phyloP scores from a whole-genome alignment of 2,888 invertebrate species.

The Caenorhabditis wallacei region DNA sequence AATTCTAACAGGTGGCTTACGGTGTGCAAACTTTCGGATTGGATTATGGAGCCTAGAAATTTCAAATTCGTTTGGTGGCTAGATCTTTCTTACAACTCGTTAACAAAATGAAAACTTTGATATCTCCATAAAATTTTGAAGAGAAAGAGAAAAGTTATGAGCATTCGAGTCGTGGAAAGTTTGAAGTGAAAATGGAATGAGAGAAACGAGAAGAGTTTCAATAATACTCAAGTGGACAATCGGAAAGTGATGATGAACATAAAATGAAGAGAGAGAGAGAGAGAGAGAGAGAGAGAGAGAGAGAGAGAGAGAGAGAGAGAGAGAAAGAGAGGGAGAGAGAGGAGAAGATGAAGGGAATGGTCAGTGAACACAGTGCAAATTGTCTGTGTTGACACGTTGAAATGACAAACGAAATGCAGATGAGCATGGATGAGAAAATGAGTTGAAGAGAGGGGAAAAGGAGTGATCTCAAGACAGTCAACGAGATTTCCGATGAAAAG shows the following conservation, averaged over 20 bases:
- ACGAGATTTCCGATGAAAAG: background rate
- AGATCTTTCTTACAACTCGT: too few species aligned
- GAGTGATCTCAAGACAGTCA: background rate
- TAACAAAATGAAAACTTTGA: background rate
- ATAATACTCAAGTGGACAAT: constrained; percentile 46
- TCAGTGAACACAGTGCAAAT: constrained; percentile 25
- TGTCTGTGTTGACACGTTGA: constrained; percentile 28
- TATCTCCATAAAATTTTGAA: background rate
- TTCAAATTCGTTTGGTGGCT: too few species aligned
- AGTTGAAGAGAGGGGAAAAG: background rate
- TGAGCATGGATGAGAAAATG: background rate
- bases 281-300: background rate
- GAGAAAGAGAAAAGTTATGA: constrained; percentile 11
- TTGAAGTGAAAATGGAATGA: constrained; percentile 6
- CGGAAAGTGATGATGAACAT: constrained; percentile 44
- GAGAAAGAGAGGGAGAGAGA: too few species aligned
- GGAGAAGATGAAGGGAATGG: background rate
- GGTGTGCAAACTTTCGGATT: too few species aligned
- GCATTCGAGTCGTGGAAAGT: constrained; percentile 11
- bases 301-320: background rate
- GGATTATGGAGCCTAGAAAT: too few species aligned
- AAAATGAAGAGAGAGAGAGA: background rate
- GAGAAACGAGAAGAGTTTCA: constrained; percentile 10
- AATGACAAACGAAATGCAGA: constrained; percentile 5
- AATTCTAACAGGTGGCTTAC: too few species aligned